Percentiles rank a stretch among this genome's conserved stretches.
Evolutionary conservation across 1,140 invertebrate species (phyloP).

Genomic region (Diploscapter pachys): DNA sequence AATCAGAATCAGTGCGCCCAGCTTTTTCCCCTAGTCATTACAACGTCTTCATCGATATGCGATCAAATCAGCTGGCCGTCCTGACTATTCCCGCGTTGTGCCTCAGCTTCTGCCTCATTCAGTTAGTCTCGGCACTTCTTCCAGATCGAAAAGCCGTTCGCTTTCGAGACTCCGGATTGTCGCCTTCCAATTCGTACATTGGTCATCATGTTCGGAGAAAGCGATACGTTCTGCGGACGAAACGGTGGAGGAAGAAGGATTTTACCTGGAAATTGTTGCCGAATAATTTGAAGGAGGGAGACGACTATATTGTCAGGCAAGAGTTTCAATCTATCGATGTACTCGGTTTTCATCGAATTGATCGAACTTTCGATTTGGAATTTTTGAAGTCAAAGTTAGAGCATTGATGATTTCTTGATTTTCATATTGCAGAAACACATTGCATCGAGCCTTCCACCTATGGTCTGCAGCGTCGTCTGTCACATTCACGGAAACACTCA

Average conservation of each 20-base stretch:
- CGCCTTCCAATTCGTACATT: too few species aligned
- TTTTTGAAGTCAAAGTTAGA: neutral
- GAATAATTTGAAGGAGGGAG: slow-evolving; percentile 16
- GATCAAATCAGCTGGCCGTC: too few species aligned
- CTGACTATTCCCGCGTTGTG: too few species aligned
- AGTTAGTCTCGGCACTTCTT: too few species aligned
- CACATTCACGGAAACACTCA: slow-evolving; percentile 39
- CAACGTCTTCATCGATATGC: too few species aligned
- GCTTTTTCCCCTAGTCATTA: too few species aligned
- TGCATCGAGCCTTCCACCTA: slow-evolving; percentile 51
- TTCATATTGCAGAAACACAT: slow-evolving; percentile 50
- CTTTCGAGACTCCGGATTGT: too few species aligned
- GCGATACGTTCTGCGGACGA: neutral
- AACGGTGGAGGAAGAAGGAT: slow-evolving; percentile 19
- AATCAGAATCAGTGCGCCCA: too few species aligned
- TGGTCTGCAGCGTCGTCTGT: slow-evolving; percentile 49
- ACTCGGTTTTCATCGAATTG: neutral
- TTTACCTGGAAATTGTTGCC: slow-evolving; percentile 21
- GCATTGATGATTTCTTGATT: too few species aligned
- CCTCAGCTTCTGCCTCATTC: too few species aligned
- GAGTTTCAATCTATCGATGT: neutral
- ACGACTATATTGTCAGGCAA: slow-evolving; percentile 22
- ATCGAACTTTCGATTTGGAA: neutral
- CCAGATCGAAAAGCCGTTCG: too few species aligned
- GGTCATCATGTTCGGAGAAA: too few species aligned